These are phyloP conservation scores for Meriones unguiculatus DNA, from an alignment of 2,113 vertebrate genomes.

Conservation along the genomic window DNA sequence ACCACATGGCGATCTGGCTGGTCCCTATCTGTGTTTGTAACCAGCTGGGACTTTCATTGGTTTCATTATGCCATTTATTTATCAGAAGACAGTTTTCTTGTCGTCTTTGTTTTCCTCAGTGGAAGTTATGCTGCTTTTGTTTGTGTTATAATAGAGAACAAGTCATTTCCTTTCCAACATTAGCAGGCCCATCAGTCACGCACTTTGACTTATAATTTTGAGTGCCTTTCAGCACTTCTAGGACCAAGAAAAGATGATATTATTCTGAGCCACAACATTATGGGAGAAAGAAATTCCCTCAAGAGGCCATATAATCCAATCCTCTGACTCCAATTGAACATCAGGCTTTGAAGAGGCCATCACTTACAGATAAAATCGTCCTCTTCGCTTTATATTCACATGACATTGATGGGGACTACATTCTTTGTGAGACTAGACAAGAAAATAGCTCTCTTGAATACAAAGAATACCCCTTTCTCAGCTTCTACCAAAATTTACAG, in stretches of 20 bases:
- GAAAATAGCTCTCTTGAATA: conserved; percentile 66
- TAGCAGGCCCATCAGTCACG: conserved; percentile 81
- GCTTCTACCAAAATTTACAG: conserved; percentile 58
- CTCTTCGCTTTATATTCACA: conserved; percentile 74
- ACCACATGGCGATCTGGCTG: conserved; percentile 78
- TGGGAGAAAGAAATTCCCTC: conserved; percentile 74
- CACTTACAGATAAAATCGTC: conserved; percentile 78
- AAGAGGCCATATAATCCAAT: conserved; percentile 80
- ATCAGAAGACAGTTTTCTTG: conserved; percentile 80
- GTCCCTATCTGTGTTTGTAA: conserved; percentile 73
- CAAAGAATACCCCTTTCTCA: conserved; percentile 39
- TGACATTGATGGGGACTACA: conserved; percentile 52
- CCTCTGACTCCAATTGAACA: conserved; percentile 72
- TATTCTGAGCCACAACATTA: conserved; percentile 73
- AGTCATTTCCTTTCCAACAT: conserved; percentile 81
- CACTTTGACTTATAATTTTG: conserved; percentile 83
- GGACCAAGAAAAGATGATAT: conserved; percentile 74
- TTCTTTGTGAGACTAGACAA: conserved; percentile 66
- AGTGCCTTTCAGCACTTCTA: conserved; percentile 79
- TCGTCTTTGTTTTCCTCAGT: conserved; percentile 77
- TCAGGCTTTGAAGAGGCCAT: conserved; percentile 75
- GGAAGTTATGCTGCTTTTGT: conserved; percentile 80
- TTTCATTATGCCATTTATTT: conserved; percentile 83
- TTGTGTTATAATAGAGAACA: conserved; percentile 82
- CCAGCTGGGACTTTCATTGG: conserved; percentile 81